Base-by-base conservation (phyloP, 2,888 invertebrate genomes). In the Azorinus chamasolen region DNA sequence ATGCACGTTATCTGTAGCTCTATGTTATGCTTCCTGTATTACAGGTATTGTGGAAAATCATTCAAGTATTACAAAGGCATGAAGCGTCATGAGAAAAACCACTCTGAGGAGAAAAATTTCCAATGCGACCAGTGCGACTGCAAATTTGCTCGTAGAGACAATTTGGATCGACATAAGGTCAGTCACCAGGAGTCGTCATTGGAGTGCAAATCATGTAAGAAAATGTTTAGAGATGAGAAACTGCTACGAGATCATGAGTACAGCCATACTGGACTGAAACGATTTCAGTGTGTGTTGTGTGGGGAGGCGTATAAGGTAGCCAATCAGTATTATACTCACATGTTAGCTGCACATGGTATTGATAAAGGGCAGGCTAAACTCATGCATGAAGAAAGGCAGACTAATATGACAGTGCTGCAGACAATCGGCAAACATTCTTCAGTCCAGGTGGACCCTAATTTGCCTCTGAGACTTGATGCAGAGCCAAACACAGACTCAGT, bases 41-140 rank as follows among this genome's bases (percentile, higher is more conserved):
- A 14, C 48, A 77, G 77, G 27, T 78, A 62, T 25, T 78, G 78
- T 62, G 78, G 78, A 22, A 78, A 78, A 53, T 65, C 72, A 27
- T 78, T 78, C 46, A 78, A 78, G 39, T 73, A 78, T 27, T 57
- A 43, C 12, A 73, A 78, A 27, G 78, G 78, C 5, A 59, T 78
- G 61, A 54, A 64, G 37, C 54, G 78, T 12, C 78, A 78, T 65
- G 78, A 78, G 58, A 73, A 78, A 32, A 71, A 63, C 32, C 77
- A 77, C 22, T 41, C n/a, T 16, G 78, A 73, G 18, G 73, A 69
- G 12, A 58, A 69, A 25, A 45, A 54, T 20, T 64, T 70, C 16
- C 41, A 20, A 6, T 78, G 78, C 39, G 55, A 55, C 16, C 41
- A 61, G 25, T 78, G 78, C 48, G 65, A 63, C 12, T 22, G 57